Base-by-base conservation (phyloP, 1,140 invertebrate species). In the Drosophila grimshawi region DNA sequence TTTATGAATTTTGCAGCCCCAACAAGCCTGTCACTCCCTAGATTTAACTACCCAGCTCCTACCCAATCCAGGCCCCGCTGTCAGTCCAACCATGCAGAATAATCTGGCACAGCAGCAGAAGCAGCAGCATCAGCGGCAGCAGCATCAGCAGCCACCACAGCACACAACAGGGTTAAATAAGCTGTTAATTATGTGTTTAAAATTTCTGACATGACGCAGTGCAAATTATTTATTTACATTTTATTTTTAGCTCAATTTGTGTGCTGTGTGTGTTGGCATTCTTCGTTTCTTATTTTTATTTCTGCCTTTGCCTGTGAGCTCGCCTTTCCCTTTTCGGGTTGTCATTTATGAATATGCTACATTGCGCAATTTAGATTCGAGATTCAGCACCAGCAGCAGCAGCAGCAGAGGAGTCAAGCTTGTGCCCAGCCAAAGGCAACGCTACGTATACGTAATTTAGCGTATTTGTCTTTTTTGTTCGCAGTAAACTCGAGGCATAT, bases 111-210 rank as follows among this genome's bases (percentile, higher is more conserved):
- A 65, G 67, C 61, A 39, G 52, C 55, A 60, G 55, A 10, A 45
- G 52, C 52, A 71, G 52, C 33, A 61, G 30, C 51, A 60, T n/a
- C 55, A 5, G 4, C 48, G 29, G 29, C 4, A 41, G 39, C 39
- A 59, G 55, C 8, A 39, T 7, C 29, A 3, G 39, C 70, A 80
- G 51, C 52, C 39, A 62, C 33, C 43, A 46, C 48, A 63, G 39
- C 55, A 45, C 56, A 63, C 65, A 85, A 67, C 78, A 75, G 89
- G 86, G 81, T 91, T 91, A 91, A 91, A 91, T 91, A 91, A 91
- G 80, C 78, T 82, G 85, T 88, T 91, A 91, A 91, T 91, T 91
- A 91, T 91, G 85, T 82, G 89, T 81, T 91, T 91, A 86, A 91
- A 86, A 86, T 88, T 86, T 86, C 80, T 88, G 82, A 83, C 82